Evolutionary conservation across 2,113 vertebrate genomes (phyloP), one percentile per base, ranked within the genome.

Genomic region (Zosterops borbonicus): DNA sequence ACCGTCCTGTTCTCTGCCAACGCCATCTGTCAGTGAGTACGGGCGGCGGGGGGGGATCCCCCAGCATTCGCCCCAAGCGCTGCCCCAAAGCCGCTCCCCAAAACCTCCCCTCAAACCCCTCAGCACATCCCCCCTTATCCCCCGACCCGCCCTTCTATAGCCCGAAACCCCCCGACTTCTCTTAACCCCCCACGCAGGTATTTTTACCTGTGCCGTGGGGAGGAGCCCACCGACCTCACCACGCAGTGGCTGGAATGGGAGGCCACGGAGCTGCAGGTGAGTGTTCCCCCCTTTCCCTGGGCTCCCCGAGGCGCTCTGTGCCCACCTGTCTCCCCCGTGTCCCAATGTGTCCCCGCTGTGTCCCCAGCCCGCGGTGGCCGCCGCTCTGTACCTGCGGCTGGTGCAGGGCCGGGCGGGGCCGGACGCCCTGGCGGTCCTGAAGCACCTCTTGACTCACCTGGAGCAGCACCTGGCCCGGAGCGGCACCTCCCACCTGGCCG

Each of bases 181-280:
- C n/a, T 37, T 29, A 20, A 64, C 28, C 8, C 5, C 11, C 39
- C 20, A 4, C 39, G 15, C 89, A 99, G 99, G 71, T 99, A 99
- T 70, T 97, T 99, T 58, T 99, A 98, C 97, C 98, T 98, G 58
- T 87, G 98, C 49, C 97, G 96, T 22, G 98, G 98, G 56, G 97
- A 98, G 95, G 97, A 98, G 41, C 96, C 96, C 77, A 98, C 92
- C 86, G 97, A 98, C 42, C 93, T 98, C 50, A 98, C 94, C 65
- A 98, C 97, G 63, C 99, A 99, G 85, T 99, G 99, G 98, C 97
- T 99, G 76, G 99, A 99, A 97, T 99, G 99, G 99, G 99, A 99
- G 89, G 97, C 98, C 14, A 98, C 98, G 9, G 98, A 99, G 78
- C 97, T 99, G 35, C 98, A 99, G 98, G 99, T 99, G 83, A 73